Evolutionary conservation across 2,113 vertebrate genomes (phyloP).

Genomic region (Potamarius usumacintae): DNA sequence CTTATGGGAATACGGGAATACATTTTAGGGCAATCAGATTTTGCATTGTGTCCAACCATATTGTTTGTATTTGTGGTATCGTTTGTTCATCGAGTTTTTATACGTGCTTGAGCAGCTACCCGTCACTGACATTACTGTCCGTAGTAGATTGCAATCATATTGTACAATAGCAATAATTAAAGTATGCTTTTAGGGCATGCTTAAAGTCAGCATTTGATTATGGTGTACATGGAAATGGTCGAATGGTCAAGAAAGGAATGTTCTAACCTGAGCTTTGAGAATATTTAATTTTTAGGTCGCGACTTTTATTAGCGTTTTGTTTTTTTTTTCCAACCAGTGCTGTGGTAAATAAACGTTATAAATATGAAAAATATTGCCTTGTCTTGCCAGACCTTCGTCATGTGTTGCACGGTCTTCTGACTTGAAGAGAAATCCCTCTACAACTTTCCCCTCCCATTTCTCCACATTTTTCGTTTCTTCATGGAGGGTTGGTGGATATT

Average conservation of each 20-base stretch:
- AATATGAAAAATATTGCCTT: not conserved
- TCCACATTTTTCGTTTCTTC: not conserved
- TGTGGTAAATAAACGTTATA: not conserved
- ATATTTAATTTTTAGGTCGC: not conserved
- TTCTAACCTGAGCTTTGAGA: not conserved
- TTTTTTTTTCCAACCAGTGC: not conserved
- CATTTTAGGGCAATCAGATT: conserved; percentile 24
- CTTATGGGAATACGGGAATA: conserved; percentile 6
- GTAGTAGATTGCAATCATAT: not conserved
- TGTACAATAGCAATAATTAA: not conserved
- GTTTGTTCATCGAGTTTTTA: conserved; percentile 15
- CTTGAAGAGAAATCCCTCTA: not conserved
- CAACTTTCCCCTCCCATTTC: not conserved
- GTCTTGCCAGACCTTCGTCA: not conserved
- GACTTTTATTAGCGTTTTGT: not conserved
- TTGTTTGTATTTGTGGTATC: conserved; percentile 24
- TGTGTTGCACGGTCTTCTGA: not conserved
- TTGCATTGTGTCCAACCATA: conserved; percentile 11
- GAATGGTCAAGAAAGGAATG: not conserved
- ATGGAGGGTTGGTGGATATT: not conserved
- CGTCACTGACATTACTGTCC: not conserved
- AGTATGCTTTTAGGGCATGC: not conserved
- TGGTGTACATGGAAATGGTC: not conserved
- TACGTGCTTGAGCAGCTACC: conserved; percentile 2
- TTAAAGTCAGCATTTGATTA: conserved; percentile 12